Conservation (phyloP, 2,113 vertebrate species). For the Cettia cetti region DNA sequence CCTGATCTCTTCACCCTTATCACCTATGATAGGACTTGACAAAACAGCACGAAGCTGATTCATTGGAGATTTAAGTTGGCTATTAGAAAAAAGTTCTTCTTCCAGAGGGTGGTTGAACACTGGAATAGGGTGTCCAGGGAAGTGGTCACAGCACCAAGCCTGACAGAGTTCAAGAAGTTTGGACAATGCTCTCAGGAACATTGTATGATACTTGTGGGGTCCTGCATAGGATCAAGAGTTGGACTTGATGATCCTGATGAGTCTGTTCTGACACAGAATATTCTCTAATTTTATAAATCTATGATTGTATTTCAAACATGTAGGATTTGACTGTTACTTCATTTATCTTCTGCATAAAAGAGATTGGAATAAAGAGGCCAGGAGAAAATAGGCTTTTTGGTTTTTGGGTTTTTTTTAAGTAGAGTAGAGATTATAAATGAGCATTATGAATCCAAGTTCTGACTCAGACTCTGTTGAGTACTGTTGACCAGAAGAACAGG, state of each 20-base stretch:
- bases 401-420: background rate
- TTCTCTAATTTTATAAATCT: background rate
- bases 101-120: accelerated
- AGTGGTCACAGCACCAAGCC: background rate
- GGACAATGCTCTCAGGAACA: background rate
- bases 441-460: background rate
- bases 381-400: background rate
- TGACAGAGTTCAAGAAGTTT: background rate
- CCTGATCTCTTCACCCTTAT: background rate
- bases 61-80: background rate
- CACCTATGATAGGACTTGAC: background rate
- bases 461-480: background rate
- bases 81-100: background rate
- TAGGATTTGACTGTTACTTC: background rate
- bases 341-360: background rate
- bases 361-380: background rate
- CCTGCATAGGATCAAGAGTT: no score
- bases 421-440: background rate
- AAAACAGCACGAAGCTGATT: background rate
- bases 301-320: background rate
- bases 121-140: background rate
- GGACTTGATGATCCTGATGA: background rate
- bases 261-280: accelerated
- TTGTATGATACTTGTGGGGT: no score
- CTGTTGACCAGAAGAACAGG: background rate